These are phyloP conservation scores for Aplochiton taeniatus DNA, from an alignment of 2,797 vertebrate species.

Conservation along the genomic window DNA sequence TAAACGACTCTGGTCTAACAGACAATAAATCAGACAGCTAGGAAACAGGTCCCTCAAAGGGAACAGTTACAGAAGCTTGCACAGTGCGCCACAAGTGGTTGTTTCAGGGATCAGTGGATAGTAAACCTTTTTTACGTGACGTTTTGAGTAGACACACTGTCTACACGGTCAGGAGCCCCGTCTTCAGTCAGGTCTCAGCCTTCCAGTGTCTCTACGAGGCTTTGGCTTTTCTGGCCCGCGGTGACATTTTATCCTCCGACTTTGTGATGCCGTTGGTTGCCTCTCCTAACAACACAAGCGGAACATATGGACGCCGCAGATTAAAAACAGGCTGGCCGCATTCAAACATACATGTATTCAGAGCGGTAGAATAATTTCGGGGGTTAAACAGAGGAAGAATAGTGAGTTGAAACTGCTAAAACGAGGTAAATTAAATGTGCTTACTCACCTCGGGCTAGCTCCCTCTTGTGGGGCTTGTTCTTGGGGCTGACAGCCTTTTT, in stretches of 20 bases:
- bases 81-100: constrained; percentile 55
- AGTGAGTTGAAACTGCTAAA: too few relatives aligned
- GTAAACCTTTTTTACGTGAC: constrained; percentile 35
- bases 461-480: constrained; percentile 79
- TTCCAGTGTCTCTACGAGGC: constrained; percentile 64
- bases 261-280: constrained; percentile 80
- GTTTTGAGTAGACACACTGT: constrained; percentile 54
- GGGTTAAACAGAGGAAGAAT: too few relatives aligned
- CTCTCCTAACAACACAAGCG: constrained; percentile 60
- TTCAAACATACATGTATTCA: too few relatives aligned
- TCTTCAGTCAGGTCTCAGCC: constrained; percentile 38
- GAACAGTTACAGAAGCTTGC: constrained; percentile 53
- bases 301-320: constrained; percentile 14
- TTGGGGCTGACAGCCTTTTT: constrained; percentile 78
- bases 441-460: constrained; percentile 72
- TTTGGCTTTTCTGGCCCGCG: constrained; percentile 82
- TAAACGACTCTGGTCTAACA: constrained; percentile 35
- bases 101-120: constrained; percentile 52
- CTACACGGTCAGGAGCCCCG: constrained; percentile 51
- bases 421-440: neutral
- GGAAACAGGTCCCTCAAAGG: constrained; percentile 39
- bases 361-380: too few relatives aligned
- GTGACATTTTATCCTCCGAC: constrained; percentile 76
- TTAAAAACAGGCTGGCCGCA: neutral
- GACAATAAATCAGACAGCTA: constrained; percentile 39